Evolutionary conservation across 2,113 vertebrate species (phyloP).

Genomic region (Alligator sinensis): DNA sequence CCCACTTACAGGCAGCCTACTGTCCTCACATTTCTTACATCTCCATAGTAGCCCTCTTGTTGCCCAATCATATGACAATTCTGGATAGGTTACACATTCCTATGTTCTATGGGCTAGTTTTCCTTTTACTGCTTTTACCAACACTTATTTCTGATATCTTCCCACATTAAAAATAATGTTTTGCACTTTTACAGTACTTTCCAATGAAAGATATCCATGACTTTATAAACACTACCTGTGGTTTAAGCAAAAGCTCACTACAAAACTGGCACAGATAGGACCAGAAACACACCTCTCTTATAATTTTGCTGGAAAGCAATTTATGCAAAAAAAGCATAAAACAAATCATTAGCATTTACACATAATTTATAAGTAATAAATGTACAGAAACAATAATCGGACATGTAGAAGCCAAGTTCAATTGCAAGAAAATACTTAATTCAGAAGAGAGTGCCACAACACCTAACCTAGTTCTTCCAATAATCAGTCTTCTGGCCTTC

Average conservation of each 20-base stretch:
- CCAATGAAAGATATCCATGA: background rate
- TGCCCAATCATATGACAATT: background rate
- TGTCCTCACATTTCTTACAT: background rate
- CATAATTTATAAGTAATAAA: background rate
- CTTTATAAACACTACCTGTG: too few relatives aligned
- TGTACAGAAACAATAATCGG: background rate
- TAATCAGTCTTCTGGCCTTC: background rate
- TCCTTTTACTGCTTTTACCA: background rate
- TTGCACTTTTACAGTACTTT: background rate
- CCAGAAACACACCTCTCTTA: background rate
- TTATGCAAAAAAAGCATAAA: background rate
- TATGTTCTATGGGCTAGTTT: background rate
- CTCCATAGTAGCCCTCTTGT: background rate
- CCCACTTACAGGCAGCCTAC: background rate
- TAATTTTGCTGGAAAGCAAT: background rate
- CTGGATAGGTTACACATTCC: background rate
- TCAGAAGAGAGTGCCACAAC: background rate
- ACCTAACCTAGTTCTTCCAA: background rate
- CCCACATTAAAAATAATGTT: background rate
- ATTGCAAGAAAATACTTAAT: background rate
- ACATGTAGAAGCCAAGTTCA: fast-evolving
- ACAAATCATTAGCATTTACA: background rate
- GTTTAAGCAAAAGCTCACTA: background rate
- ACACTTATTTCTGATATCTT: background rate
- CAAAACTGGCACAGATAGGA: background rate